Evolutionary conservation across 2,113 vertebrate genomes (phyloP), one percentile per base, ranked within the genome.

Genomic region (Bambusicola thoracicus): DNA sequence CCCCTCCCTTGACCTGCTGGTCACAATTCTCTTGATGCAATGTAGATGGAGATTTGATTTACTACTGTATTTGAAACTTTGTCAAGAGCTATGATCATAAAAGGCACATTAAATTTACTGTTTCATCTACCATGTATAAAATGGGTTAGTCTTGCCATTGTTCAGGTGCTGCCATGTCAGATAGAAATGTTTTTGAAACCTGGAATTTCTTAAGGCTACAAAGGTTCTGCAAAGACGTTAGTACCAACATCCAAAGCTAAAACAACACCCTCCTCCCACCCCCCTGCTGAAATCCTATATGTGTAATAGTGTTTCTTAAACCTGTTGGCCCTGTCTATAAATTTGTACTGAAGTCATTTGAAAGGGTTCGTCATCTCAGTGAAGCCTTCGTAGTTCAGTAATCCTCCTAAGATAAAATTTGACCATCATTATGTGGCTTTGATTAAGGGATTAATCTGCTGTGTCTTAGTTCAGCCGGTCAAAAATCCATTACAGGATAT

Each of bases 401-500:
- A 87, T 36, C 3, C 17, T 36, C 8, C 32, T 68, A 80, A 25
- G 59, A 85, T 90, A 46, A 90, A 77, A 67, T 34, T 7, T 77
- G 85, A 32, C 19, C 11, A 27, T 67, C 55, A 49, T 73, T 72
- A 61, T 34, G 49, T 27, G 10, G 21, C 59, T 29, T n/a, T 0
- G 5, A 69, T 77, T 83, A 85, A 87, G 49, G 49, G 85, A 80
- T 49, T 87, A 87, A 79, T 68, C 41, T 77, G 43, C 72, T 67
- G 41, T 46, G 55, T 85, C 43, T 89, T 32, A 86, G 56, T 82
- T 85, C 75, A 85, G 19, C 82, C 69, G 36, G 67, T 81, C 79
- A 83, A 46, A 95, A 85, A 78, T 81, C 59, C 46, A n/a, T 88
- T 81, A 78, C 22, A 29, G 68, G 77, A 75, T 93, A 85, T 70